Conservation (phyloP, 2,797 vertebrate species). For the Ispidina picta region DNA sequence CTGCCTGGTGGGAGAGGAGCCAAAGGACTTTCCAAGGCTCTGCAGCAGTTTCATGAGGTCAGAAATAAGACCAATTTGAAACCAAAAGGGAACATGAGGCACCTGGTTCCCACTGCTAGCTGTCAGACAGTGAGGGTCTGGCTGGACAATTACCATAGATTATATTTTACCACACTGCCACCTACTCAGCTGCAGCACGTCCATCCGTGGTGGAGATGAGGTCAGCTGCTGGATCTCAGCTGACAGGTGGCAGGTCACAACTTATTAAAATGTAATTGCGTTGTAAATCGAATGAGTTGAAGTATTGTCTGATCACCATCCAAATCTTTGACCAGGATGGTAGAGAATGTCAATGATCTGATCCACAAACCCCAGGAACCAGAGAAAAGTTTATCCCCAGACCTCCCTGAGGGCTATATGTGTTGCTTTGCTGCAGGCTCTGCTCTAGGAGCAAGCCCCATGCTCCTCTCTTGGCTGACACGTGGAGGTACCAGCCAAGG, state of each 20-base stretch:
- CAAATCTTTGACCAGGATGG: background rate
- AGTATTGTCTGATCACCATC: background rate
- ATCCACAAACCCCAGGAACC: background rate
- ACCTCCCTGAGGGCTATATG: background rate
- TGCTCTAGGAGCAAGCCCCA: background rate
- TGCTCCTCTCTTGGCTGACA: background rate
- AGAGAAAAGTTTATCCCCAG: background rate
- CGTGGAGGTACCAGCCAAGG: fast-evolving
- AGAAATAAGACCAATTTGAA: background rate
- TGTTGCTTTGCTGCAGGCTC: background rate
- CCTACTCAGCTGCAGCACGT: background rate
- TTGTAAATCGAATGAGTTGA: background rate
- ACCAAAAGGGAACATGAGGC: background rate
- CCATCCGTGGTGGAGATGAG: background rate
- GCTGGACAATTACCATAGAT: background rate
- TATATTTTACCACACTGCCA: background rate
- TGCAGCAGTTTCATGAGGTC: background rate
- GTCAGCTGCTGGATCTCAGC: background rate
- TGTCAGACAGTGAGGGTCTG: background rate
- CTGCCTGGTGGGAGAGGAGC: background rate
- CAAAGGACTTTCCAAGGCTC: background rate
- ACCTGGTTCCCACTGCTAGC: background rate
- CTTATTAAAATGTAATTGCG: conserved; percentile 41
- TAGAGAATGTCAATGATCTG: conserved; percentile 22
- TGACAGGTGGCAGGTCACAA: conserved; percentile 19